Base-by-base conservation (phyloP, 2,113 vertebrate species). In the Oryzias celebensis region DNA sequence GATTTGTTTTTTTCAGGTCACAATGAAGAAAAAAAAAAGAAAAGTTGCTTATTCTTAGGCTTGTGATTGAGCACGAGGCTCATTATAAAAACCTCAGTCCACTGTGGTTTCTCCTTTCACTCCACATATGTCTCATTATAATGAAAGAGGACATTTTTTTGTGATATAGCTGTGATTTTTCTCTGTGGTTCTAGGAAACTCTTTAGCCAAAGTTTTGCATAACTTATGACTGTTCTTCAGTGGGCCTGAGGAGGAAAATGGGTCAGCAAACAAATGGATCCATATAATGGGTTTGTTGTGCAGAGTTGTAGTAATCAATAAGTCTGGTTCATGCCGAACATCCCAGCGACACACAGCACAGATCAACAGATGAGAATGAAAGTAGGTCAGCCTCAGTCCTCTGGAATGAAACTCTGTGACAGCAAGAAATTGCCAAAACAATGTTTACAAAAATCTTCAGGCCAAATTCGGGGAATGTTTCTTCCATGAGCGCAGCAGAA, bases 251-350 rank as follows among this genome's bases (percentile, higher is more conserved):
- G 42, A 36, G 24, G 26, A 70, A 89, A 87, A 58, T 70, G 52
- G 86, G 86, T 83, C 89, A 86, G 47, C 62, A 71, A 77, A 71
- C 73, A 72, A 73, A 79, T 81, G 61, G 81, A 78, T 83, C 57
- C 43, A 48, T 62, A n/a, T 81, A 77, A 84, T 78, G 77, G 65
- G 62, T 71, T 72, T 58, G 66, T 49, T 52, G 66, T 77, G 62
- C 18, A 1, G 46, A 42, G 68, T 76, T 73, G 71, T 64, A 75
- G 47, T 63, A 74, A 80, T 91, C 89, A 81, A 89, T 89, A 68
- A 66, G 24, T 65, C 73, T 43, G 64, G 71, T 69, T 71, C 23
- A 67, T 17, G 47, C 44, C 72, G 65, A 71, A 62, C 77, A 76
- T 71, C 65, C 43, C 42, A 69, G 58, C 54, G 52, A 78, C 67